Base-by-base conservation (phyloP, 2,888 invertebrate species). In the Apamea sordens region DNA sequence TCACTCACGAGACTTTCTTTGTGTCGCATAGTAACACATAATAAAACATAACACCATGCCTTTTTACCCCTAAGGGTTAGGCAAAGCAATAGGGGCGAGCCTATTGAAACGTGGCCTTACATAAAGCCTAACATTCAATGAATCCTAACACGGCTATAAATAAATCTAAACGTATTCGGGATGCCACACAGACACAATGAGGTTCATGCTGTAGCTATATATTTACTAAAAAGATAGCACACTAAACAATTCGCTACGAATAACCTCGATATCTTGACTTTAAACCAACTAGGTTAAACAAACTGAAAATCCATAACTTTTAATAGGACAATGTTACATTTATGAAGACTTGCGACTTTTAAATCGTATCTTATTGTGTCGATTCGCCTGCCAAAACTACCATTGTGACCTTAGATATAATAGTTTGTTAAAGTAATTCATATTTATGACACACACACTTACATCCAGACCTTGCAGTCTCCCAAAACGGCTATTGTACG, bases 381-480 rank as follows among this genome's bases (percentile, higher is more conserved):
- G n/a, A 21, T 59, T 79, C 7, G 0, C 2, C 21, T 47, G 65
- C 50, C 71, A 59, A 67, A 83, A 80, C 41, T 50, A 28, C 64
- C 13, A 50, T 10, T 41, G 3, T 84, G 65, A 44, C 85, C 80
- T 84, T 84, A 44, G 2, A 11, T 47, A 59, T 44, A 65, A 61
- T n/a, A 71, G 32, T 70, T 28, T 44, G 47, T 44, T 69, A 47
- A 50, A 84, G 69, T 70, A 44, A 79, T 79, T 50, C n/a, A 59
- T 65, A 76, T 83, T 65, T 80, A 67, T 53, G 59, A 67, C n/a
- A 6, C 3, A n/a, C 50, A 32, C 32, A 0, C 56, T 28, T 32
- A 67, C 53, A 59, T 72, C 56, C 44, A 83, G 61, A 65, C 47
- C 21, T 69, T 47, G 50, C 0, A 28, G 15, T 18, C 13, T 50